A percentile compares a stretch with the other conserved stretches of the same genome.
Evolutionary conservation across 2,888 invertebrate species (phyloP).

Genomic region (Drosophila borealis): DNA sequence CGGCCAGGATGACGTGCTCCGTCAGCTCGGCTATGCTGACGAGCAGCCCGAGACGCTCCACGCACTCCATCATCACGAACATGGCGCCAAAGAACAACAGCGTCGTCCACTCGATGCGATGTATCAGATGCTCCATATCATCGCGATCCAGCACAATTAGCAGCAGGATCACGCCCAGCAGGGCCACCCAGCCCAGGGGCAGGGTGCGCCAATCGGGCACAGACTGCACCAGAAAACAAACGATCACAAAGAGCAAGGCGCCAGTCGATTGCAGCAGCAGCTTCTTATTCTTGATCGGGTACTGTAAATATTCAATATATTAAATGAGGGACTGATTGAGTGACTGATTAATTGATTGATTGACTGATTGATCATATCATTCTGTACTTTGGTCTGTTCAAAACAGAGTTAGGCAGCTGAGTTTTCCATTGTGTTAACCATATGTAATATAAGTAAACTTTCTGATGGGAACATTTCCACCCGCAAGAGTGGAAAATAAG

Average conservation of each 20-base stretch:
- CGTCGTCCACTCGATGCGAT: conserved; percentile 85
- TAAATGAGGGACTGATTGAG: neutral
- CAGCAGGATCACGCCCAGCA: conserved; percentile 92
- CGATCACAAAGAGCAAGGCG: conserved; percentile 90
- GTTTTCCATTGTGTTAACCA: no score
- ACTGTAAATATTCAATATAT: conserved; percentile 86
- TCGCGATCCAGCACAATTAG: conserved; percentile 90
- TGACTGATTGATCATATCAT: neutral
- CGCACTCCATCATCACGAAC: conserved; percentile 86
- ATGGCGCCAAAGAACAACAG: conserved; percentile 84
- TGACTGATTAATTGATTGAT: neutral
- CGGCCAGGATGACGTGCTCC: conserved; percentile 88
- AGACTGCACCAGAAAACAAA: conserved; percentile 93
- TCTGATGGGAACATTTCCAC: no score
- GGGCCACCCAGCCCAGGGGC: conserved; percentile 94
- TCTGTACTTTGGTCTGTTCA: no score
- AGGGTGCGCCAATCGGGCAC: conserved; percentile 89
- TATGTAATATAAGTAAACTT: no score
- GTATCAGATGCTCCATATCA: conserved; percentile 84
- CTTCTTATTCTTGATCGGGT: conserved; percentile 91
- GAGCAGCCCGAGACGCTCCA: conserved; percentile 92
- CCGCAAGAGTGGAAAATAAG: no score
- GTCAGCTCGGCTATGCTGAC: conserved; percentile 92
- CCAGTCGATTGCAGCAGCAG: conserved; percentile 90
- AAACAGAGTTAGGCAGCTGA: neutral